Percentiles rank a stretch among this genome's conserved stretches.
Evolutionary conservation across 2,888 invertebrate genomes (phyloP).

Genomic region (Drosophila neotestacea): DNA sequence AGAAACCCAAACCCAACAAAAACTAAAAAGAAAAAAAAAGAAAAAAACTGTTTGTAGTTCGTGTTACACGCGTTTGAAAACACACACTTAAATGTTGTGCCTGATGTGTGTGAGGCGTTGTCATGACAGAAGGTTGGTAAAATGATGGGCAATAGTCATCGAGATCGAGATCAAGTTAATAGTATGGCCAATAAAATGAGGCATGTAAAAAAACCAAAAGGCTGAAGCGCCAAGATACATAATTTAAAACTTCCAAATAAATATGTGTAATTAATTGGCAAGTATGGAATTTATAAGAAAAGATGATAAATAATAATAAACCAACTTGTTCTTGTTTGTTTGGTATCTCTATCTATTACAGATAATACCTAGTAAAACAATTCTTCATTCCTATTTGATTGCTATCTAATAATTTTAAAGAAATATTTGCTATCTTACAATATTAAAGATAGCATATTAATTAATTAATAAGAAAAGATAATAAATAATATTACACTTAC

Average conservation of each 20-base stretch:
- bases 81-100: slow-evolving; percentile 22
- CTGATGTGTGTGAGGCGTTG: slow-evolving; percentile 37
- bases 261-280: slow-evolving; percentile 28
- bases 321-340: too few relatives aligned
- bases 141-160: slow-evolving; percentile 32
- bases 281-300: neutral
- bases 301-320: too few relatives aligned
- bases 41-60: slow-evolving; percentile 42
- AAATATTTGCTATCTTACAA: too few relatives aligned
- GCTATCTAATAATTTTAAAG: too few relatives aligned
- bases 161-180: slow-evolving; percentile 6
- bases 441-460: too few relatives aligned
- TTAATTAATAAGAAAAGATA: too few relatives aligned
- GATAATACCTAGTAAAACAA: too few relatives aligned
- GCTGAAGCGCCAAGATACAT: slow-evolving; percentile 13
- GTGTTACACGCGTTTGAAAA: slow-evolving; percentile 67
- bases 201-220: slow-evolving; percentile 1
- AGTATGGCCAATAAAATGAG: slow-evolving; percentile 3
- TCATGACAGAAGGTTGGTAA: slow-evolving; percentile 34
- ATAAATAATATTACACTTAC: too few relatives aligned
- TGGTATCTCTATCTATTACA: too few relatives aligned
- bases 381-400: too few relatives aligned
- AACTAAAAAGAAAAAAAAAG: neutral
- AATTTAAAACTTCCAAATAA: slow-evolving; percentile 14
- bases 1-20: slow-evolving; percentile 23